Conservation (phyloP, 2,888 invertebrate species). For the Acleris emargana region DNA sequence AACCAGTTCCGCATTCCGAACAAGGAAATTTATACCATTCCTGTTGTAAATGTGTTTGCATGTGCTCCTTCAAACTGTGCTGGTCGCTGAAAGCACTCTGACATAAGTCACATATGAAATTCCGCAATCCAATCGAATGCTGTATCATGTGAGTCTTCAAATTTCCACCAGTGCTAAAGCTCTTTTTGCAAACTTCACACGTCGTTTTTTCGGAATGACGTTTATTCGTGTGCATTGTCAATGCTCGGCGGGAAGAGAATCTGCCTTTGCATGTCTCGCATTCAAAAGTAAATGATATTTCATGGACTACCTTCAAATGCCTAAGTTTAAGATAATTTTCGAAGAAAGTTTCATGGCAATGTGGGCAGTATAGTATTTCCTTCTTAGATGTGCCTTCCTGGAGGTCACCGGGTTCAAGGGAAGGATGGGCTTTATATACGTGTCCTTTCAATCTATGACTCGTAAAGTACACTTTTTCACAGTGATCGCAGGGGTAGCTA, state of each 20-base stretch:
- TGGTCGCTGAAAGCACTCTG: constrained; percentile 79
- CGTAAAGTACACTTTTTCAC: constrained; percentile 75
- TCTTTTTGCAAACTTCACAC: constrained; percentile 75
- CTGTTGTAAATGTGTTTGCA: constrained; percentile 55
- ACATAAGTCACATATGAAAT: constrained; percentile 69
- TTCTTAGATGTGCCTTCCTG: constrained; percentile 55
- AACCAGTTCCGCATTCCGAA: constrained; percentile 55
- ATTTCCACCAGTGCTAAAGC: constrained; percentile 68
- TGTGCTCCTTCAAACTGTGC: constrained; percentile 70
- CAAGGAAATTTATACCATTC: constrained; percentile 53
- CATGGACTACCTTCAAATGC: constrained; percentile 64
- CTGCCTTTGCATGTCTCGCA: constrained; percentile 63
- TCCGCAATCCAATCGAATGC: constrained; percentile 59
- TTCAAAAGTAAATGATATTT: constrained; percentile 61
- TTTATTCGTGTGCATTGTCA: constrained; percentile 68
- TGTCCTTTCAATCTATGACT: constrained; percentile 67
- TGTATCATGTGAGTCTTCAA: constrained; percentile 64
- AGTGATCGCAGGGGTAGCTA: constrained; percentile 66
- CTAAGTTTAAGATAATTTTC: constrained; percentile 69
- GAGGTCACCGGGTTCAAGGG: constrained; percentile 24
- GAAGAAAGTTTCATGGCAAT: constrained; percentile 63
- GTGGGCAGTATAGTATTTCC: constrained; percentile 62
- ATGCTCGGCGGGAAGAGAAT: constrained; percentile 58
- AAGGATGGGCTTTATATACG: constrained; percentile 56
- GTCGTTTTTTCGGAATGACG: constrained; percentile 68